phyloP scores from a whole-genome alignment of 2,797 vertebrate species.

The Dipus sagitta region DNA sequence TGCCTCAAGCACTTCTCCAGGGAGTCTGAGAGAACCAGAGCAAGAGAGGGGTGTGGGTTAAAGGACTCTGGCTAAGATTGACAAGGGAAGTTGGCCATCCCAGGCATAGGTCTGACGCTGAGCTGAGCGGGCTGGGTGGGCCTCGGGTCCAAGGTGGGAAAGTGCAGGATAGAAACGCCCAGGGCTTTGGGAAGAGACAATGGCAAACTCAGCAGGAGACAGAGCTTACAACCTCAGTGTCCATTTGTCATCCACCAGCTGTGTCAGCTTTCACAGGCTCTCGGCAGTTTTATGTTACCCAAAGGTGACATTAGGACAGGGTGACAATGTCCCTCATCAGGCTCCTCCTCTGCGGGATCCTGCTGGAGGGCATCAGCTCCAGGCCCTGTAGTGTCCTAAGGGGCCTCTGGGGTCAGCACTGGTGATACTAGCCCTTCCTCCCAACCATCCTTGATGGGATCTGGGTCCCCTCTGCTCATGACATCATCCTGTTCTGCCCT shows the following conservation, averaged over 20 bases:
- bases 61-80: neutral
- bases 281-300: neutral
- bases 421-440: neutral
- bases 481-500: neutral
- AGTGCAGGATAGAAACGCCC: rapidly evolving
- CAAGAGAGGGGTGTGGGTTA: neutral
- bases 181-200: neutral
- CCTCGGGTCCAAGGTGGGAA: neutral
- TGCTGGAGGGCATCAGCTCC: neutral
- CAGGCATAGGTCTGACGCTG: neutral
- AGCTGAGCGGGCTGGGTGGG: neutral
- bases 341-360: neutral
- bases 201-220: neutral
- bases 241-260: neutral
- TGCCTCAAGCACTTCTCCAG: neutral
- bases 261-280: neutral
- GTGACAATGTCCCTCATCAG: neutral
- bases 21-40: neutral
- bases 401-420: neutral
- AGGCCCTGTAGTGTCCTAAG: neutral
- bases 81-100: neutral
- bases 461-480: neutral
- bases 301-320: neutral
- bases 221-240: rapidly evolving
- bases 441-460: neutral